Percentiles rank a stretch among this genome's conserved stretches.
Conservation (phyloP, 2,797 vertebrate species). For the Phoxinus dragarum region DNA sequence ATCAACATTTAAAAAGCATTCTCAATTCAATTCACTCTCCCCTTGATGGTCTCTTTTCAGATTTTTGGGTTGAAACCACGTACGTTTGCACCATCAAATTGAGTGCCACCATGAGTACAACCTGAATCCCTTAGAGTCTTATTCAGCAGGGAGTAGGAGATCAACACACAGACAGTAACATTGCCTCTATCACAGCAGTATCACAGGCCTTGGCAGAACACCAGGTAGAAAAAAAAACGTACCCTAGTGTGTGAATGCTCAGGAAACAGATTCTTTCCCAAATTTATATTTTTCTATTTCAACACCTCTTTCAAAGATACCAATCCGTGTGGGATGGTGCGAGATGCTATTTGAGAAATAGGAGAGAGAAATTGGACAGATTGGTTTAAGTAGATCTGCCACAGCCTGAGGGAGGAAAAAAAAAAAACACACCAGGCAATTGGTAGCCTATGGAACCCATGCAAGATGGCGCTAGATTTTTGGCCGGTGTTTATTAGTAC, state of each 20-base stretch:
- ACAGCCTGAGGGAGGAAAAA: conserved; percentile 22
- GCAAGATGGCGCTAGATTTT: conserved; percentile 23
- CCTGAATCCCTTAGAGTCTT: conserved; percentile 4
- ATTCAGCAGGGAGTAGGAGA: conserved; percentile 54
- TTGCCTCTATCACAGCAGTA: conserved; percentile 21
- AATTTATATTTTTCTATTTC: conserved; percentile 36
- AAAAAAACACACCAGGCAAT: conserved; percentile 1
- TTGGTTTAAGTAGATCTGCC: conserved; percentile 20
- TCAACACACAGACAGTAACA: conserved; percentile 31
- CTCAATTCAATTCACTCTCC: not conserved
- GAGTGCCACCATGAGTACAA: not conserved
- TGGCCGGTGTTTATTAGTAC: conserved; percentile 25
- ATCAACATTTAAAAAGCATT: not conserved
- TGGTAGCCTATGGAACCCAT: conserved; percentile 32
- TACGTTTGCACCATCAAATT: not conserved
- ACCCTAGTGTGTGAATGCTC: not conserved
- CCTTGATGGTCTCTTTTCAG: not conserved
- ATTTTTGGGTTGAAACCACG: not conserved
- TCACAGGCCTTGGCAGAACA: not conserved
- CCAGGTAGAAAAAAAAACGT: not conserved
- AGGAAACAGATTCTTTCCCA: conserved; percentile 37
- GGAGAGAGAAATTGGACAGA: conserved; percentile 21
- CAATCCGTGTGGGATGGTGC: conserved; percentile 20
- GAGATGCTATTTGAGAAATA: conserved; percentile 28
- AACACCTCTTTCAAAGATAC: conserved; percentile 15